Conservation (phyloP, 2,797 vertebrate species). For the Lepilemur ruficaudatus region DNA sequence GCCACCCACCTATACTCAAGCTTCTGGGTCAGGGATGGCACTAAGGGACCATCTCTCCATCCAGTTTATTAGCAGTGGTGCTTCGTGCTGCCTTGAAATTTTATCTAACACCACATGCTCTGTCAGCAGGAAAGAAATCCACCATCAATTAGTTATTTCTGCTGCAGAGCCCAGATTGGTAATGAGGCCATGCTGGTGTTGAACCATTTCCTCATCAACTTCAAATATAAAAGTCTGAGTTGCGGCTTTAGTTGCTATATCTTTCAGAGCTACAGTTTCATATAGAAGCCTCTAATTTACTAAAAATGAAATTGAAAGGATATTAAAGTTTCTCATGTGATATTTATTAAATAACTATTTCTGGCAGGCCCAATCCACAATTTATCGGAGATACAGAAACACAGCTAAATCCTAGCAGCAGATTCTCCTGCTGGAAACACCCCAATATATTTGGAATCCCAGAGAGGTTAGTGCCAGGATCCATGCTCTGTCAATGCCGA, state of each 20-base stretch:
- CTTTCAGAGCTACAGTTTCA: not conserved
- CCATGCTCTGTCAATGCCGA: not conserved
- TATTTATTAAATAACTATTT: not conserved
- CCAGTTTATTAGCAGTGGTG: not conserved
- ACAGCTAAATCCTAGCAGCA: not conserved
- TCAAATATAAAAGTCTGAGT: not conserved
- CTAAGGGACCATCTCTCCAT: not conserved
- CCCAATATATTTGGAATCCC: not conserved
- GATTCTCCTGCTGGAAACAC: not conserved
- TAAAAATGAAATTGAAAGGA: not conserved
- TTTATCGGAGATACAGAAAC: not conserved
- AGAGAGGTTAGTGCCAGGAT: not conserved
- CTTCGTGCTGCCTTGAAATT: not conserved
- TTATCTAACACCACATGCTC: not conserved
- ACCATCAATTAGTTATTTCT: not conserved
- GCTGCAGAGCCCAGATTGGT: not conserved
- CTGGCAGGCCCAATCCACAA: not conserved
- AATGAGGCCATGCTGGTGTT: not conserved
- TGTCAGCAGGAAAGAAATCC: not conserved
- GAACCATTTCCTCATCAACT: not conserved
- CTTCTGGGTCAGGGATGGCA: not conserved
- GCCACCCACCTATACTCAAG: not conserved
- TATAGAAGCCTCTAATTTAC: not conserved
- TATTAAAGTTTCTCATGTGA: not conserved
- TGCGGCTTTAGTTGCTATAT: not conserved